These are phyloP conservation scores for Parasteatoda lunata DNA, from an alignment of 2,888 invertebrate species.

Conservation along the genomic window DNA sequence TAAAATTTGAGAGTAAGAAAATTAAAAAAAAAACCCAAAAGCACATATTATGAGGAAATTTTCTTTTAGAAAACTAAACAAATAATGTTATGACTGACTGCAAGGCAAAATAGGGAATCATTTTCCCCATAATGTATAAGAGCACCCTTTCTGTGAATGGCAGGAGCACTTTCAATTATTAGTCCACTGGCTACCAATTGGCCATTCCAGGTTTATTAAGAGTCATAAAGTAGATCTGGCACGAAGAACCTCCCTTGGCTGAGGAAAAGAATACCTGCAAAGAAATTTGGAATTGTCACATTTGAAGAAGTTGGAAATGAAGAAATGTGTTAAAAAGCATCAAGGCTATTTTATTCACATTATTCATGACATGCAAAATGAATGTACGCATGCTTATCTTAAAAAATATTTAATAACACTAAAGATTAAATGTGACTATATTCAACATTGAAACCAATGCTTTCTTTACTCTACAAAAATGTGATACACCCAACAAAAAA, in stretches of 20 bases:
- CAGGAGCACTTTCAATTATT: conserved; percentile 53
- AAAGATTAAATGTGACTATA: no score
- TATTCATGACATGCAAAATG: no score
- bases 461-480: no score
- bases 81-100: conserved; percentile 62
- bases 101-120: conserved; percentile 63
- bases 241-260: conserved; percentile 97
- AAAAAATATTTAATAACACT: no score
- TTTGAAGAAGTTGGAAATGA: no score
- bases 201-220: conserved; percentile 99
- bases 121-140: conserved; percentile 48
- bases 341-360: no score
- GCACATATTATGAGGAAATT: conserved; percentile 47
- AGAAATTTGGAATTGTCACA: conserved; percentile 14
- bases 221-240: conserved; percentile 99
- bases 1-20: conserved; percentile 5
- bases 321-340: no score
- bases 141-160: conserved; percentile 67
- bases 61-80: conserved; percentile 33
- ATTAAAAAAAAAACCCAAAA: conserved; percentile 40
- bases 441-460: no score
- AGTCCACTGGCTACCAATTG: conserved; percentile 84
- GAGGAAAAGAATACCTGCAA: conserved; percentile 97
- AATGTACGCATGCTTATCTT: no score
- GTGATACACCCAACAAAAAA: no score